Percentiles rank a stretch among this genome's conserved stretches.
These are phyloP conservation scores for Peromyscus polionotus DNA, from an alignment of 2,113 vertebrate species.

Conservation along the genomic window DNA sequence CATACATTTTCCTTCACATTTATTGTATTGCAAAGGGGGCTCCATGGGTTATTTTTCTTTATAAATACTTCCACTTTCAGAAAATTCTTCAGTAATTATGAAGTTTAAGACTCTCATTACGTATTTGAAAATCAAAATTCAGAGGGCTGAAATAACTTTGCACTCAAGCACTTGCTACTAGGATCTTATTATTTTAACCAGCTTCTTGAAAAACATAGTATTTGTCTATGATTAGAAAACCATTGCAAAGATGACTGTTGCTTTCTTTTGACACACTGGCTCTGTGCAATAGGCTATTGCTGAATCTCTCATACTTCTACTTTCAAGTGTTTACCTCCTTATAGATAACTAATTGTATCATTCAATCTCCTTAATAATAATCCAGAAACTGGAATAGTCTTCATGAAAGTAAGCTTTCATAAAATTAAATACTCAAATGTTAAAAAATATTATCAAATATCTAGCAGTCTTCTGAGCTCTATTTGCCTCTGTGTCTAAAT, in stretches of 20 bases:
- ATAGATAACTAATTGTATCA: background rate
- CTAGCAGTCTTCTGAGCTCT: background rate
- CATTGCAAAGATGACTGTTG: background rate
- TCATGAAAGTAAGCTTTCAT: background rate
- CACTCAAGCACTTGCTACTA: background rate
- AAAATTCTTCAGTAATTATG: conserved; percentile 13
- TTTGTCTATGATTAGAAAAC: background rate
- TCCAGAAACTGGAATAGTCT: background rate
- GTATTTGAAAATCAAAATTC: background rate
- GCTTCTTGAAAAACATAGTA: background rate
- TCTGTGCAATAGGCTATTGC: background rate
- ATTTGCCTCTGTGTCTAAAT: background rate
- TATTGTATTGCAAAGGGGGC: background rate
- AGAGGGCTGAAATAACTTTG: background rate
- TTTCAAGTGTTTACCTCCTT: background rate
- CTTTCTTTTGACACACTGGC: background rate
- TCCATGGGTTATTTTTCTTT: background rate
- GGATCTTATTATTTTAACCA: background rate
- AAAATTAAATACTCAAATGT: background rate
- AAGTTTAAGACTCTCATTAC: background rate
- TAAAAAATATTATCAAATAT: conserved; percentile 8
- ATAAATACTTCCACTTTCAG: conserved; percentile 7
- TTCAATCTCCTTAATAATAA: background rate
- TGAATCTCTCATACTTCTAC: background rate
- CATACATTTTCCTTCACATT: background rate